These are phyloP conservation scores for Hydrophis major DNA, from an alignment of 2,797 vertebrate species.

Conservation along the genomic window DNA sequence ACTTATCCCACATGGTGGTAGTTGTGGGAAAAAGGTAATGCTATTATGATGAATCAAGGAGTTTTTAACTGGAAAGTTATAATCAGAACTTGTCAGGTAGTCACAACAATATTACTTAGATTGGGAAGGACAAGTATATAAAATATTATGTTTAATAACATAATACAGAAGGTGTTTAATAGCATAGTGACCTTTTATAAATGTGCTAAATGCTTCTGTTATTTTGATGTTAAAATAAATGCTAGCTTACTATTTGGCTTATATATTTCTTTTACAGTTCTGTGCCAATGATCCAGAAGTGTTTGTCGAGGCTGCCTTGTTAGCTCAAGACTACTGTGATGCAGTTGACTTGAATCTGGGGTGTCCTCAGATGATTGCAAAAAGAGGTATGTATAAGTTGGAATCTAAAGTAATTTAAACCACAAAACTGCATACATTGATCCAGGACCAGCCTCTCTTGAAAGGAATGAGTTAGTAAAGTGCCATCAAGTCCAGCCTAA, in stretches of 20 bases:
- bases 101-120: background rate
- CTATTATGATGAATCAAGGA: background rate
- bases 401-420: background rate
- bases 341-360: constrained; percentile 95
- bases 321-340: constrained; percentile 93
- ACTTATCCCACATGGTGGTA: background rate
- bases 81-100: background rate
- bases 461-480: background rate
- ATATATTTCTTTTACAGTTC: constrained; percentile 76
- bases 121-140: background rate
- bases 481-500: background rate
- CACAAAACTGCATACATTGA: background rate
- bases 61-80: background rate
- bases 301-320: constrained; percentile 88
- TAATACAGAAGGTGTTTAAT: background rate
- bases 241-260: constrained; percentile 33
- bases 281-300: constrained; percentile 97
- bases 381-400: constrained; percentile 79
- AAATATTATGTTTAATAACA: background rate
- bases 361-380: constrained; percentile 98
- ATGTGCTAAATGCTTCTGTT: background rate
- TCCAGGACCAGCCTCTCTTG: background rate
- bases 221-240: background rate
- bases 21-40: background rate
- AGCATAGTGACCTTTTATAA: background rate